Conservation (phyloP, 2,113 vertebrate species). For the Budorcas taxicolor region DNA sequence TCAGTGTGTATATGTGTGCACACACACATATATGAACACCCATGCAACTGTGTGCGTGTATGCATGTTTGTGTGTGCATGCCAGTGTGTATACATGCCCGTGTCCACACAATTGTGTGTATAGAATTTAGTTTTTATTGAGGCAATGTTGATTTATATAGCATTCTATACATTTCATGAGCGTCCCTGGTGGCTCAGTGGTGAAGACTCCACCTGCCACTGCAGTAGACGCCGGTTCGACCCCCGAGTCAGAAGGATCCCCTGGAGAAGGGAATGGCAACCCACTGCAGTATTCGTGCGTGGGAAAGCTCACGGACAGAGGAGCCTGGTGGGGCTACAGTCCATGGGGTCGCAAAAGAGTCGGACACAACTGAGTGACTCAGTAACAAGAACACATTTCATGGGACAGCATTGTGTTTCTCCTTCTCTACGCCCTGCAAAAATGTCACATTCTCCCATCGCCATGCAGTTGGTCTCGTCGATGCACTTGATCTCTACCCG, state of each 20-base stretch:
- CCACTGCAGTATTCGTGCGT: accelerated
- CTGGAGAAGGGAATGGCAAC: neutral
- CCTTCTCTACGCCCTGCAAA: accelerated
- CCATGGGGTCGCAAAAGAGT: neutral
- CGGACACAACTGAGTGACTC: neutral
- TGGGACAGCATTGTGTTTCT: accelerated
- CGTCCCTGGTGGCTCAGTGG: neutral
- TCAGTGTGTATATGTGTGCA: accelerated
- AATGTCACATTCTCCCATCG: accelerated
- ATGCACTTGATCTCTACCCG: accelerated
- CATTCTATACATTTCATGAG: neutral
- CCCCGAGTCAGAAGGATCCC: neutral
- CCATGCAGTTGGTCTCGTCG: accelerated
- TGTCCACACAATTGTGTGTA: neutral
- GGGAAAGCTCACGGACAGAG: neutral
- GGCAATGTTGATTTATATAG: neutral
- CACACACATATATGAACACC: accelerated
- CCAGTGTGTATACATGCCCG: accelerated
- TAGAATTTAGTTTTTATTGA: neutral
- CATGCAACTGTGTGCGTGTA: accelerated
- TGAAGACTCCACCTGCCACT: neutral
- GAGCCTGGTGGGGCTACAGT: neutral
- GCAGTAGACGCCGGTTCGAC: neutral
- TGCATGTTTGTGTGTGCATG: neutral
- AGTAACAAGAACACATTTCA: neutral